A percentile compares a stretch with the other conserved stretches of the same genome.
These are phyloP conservation scores for Mormyrops attenuatus DNA, from an alignment of 2,797 vertebrate genomes.

Conservation along the genomic window DNA sequence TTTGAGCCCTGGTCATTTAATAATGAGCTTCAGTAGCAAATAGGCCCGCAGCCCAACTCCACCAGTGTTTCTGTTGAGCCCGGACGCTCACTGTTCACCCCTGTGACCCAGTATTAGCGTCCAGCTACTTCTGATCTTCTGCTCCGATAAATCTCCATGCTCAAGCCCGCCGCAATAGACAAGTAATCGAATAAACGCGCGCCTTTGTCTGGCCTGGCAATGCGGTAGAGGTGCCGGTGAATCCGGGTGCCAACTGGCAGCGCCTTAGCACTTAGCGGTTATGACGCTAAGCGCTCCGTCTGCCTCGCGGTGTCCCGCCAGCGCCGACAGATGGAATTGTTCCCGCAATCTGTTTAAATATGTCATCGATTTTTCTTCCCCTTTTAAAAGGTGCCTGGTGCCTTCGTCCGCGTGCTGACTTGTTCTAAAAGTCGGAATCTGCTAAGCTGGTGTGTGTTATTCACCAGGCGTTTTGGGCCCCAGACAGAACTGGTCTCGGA, in stretches of 20 bases:
- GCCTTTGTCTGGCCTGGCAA: slow-evolving; percentile 45
- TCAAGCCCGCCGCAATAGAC: slow-evolving; percentile 39
- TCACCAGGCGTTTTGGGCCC: neutral
- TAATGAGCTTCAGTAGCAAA: neutral
- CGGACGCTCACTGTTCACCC: slow-evolving; percentile 32
- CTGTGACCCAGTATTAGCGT: neutral
- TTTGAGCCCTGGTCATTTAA: neutral
- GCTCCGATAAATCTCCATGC: slow-evolving; percentile 41
- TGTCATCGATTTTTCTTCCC: slow-evolving; percentile 62
- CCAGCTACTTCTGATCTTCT: slow-evolving; percentile 23
- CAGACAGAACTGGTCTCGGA: neutral
- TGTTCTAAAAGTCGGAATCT: neutral
- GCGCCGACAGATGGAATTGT: slow-evolving; percentile 70
- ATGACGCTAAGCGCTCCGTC: slow-evolving; percentile 64
- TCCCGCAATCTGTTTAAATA: slow-evolving; percentile 71
- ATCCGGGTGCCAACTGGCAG: slow-evolving; percentile 53
- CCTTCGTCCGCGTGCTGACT: slow-evolving; percentile 22
- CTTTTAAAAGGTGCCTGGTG: slow-evolving; percentile 44
- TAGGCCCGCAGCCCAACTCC: neutral
- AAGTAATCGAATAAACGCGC: slow-evolving; percentile 44
- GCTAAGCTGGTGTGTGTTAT: neutral
- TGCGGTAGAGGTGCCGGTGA: slow-evolving; percentile 35
- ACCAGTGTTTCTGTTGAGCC: neutral
- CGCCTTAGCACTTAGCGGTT: slow-evolving; percentile 55
- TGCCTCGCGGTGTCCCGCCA: slow-evolving; percentile 53